Evolutionary conservation across 2,113 vertebrate genomes (phyloP).

Genomic region (Falcunculus frontatus): DNA sequence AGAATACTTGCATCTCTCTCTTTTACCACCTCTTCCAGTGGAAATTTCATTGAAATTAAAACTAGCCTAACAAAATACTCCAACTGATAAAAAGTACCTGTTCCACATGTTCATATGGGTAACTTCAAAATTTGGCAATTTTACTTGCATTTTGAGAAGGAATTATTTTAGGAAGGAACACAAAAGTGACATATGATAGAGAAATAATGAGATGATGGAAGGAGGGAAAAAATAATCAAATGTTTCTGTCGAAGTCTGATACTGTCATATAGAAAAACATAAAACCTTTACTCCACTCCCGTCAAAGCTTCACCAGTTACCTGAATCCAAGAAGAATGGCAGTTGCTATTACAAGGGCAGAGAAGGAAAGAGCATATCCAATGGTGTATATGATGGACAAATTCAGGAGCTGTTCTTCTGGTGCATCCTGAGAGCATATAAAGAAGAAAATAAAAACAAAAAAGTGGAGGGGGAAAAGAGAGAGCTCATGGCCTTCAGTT

Average conservation of each 20-base stretch:
- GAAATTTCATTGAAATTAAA: neutral
- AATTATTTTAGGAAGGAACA: neutral
- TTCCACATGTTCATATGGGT: neutral
- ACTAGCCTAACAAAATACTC: neutral
- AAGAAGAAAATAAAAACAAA: neutral
- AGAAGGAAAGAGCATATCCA: slow-evolving; percentile 81
- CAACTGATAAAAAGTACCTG: neutral
- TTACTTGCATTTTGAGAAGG: neutral
- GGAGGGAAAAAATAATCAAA: neutral
- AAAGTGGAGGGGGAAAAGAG: neutral
- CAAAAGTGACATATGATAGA: neutral
- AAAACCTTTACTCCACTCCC: neutral
- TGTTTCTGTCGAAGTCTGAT: neutral
- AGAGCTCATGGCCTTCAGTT: neutral
- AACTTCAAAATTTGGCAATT: neutral
- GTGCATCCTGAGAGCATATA: slow-evolving; percentile 60
- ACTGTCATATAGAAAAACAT: neutral
- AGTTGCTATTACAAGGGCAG: slow-evolving; percentile 75
- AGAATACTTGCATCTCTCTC: neutral
- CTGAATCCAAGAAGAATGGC: slow-evolving; percentile 81
- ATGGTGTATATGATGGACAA: slow-evolving; percentile 79
- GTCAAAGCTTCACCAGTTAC: slow-evolving; percentile 53
- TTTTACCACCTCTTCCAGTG: neutral
- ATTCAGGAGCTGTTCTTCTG: slow-evolving; percentile 72
- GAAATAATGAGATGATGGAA: neutral